Conservation (phyloP, 2,888 invertebrate species). For the Ptychoptera albimana region DNA sequence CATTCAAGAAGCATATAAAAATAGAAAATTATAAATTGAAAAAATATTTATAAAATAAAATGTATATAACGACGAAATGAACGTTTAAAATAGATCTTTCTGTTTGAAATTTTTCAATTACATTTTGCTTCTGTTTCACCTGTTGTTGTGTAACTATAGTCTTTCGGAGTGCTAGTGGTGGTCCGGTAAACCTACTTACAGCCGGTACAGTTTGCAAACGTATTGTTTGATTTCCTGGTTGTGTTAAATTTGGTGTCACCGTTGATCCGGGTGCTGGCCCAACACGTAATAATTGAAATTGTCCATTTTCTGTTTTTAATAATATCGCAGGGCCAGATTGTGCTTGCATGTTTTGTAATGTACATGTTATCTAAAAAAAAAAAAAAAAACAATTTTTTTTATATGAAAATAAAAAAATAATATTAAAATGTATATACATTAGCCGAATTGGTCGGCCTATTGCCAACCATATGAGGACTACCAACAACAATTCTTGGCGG, state of each 20-base stretch:
- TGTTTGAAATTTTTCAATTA: conserved; percentile 13
- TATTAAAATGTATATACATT: conserved; percentile 18
- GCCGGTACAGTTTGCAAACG: conserved; percentile 76
- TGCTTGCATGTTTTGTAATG: conserved; percentile 71
- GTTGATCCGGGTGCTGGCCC: conserved; percentile 58
- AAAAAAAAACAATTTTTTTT: conserved; percentile 12
- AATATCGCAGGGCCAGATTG: conserved; percentile 77
- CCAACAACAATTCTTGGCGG: conserved; percentile 72
- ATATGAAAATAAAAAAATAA: conserved; percentile 14
- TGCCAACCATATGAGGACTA: conserved; percentile 64
- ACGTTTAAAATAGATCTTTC: not conserved
- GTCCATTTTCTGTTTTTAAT: conserved; percentile 93
- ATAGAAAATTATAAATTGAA: not conserved
- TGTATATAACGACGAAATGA: conserved; percentile 7
- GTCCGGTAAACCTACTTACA: conserved; percentile 62
- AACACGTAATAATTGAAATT: conserved; percentile 82
- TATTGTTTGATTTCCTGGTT: conserved; percentile 53
- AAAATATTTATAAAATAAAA: conserved; percentile 4
- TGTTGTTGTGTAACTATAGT: conserved; percentile 33
- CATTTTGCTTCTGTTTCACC: conserved; percentile 29
- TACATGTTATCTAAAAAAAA: conserved; percentile 58
- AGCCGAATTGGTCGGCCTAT: conserved; percentile 65
- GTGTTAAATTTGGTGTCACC: conserved; percentile 31
- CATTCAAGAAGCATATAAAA: not conserved
- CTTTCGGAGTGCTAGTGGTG: conserved; percentile 44